phyloP scores from a whole-genome alignment of 2,888 invertebrate genomes.

The Gnatocerus cornutus region DNA sequence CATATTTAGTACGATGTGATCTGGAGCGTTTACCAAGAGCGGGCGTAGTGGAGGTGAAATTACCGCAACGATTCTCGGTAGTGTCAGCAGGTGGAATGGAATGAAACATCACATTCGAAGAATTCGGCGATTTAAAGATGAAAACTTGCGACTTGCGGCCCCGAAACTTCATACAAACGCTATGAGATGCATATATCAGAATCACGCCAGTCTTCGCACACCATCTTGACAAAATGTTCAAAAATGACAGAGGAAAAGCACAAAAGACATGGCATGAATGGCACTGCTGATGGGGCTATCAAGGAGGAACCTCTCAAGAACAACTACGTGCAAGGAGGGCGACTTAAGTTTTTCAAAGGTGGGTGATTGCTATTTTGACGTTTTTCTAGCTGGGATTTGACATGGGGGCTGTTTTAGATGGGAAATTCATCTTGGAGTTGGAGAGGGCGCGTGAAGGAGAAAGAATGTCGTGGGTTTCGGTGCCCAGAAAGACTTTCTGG shows the following conservation, averaged over 20 bases:
- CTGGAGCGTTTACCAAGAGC: conserved; percentile 53
- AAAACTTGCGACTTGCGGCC: conserved; percentile 72
- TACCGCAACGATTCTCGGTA: conserved; percentile 62
- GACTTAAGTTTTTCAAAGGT: conserved; percentile 88
- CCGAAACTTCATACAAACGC: conserved; percentile 72
- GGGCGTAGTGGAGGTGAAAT: conserved; percentile 61
- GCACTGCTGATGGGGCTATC: conserved; percentile 77
- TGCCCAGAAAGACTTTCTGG: conserved; percentile 91
- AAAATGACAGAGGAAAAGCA: conserved; percentile 80
- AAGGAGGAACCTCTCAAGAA: conserved; percentile 71
- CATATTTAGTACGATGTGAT: conserved; percentile 55
- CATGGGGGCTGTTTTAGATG: conserved; percentile 77
- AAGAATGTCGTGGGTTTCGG: conserved; percentile 90
- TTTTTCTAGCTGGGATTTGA: background rate
- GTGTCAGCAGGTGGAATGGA: conserved; percentile 69
- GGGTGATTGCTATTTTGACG: conserved; percentile 55
- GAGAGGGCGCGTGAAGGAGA: conserved; percentile 85
- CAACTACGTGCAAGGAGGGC: conserved; percentile 77
- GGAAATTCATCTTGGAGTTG: conserved; percentile 91
- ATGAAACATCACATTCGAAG: conserved; percentile 60
- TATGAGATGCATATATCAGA: conserved; percentile 79
- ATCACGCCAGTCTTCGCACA: conserved; percentile 74
- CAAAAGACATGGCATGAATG: conserved; percentile 82
- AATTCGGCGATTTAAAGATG: conserved; percentile 70
- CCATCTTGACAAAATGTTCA: conserved; percentile 83